These are phyloP conservation scores for Chaetodon trifascialis DNA, from an alignment of 2,113 vertebrate species.

Conservation along the genomic window DNA sequence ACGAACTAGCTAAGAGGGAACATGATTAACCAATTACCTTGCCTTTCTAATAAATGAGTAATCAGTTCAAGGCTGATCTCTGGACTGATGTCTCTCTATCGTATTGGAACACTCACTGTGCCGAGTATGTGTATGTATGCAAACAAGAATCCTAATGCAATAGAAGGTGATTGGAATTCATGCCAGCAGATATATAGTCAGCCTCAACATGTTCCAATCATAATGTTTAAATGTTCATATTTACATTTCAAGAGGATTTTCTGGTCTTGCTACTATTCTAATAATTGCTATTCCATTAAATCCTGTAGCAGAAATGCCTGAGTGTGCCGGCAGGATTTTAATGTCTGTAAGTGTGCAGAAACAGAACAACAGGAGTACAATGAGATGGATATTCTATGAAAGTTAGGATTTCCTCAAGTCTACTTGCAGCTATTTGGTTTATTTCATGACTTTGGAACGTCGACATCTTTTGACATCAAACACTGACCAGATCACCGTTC, in stretches of 20 bases:
- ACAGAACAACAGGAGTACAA: constrained; percentile 1
- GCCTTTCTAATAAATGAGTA: constrained; percentile 74
- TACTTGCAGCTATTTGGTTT: not conserved
- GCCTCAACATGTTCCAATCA: constrained; percentile 7
- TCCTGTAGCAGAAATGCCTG: not conserved
- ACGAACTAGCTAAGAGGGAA: constrained; percentile 65
- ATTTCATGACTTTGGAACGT: not conserved
- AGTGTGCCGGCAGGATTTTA: not conserved
- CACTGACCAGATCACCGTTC: not conserved
- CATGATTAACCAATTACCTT: constrained; percentile 78
- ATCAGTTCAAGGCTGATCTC: constrained; percentile 70
- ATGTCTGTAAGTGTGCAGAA: not conserved
- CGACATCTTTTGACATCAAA: not conserved
- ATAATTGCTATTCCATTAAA: constrained; percentile 11
- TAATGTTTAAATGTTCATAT: constrained; percentile 23
- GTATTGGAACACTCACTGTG: constrained; percentile 52
- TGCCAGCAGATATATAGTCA: constrained; percentile 12
- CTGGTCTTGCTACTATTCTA: not conserved
- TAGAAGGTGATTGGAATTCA: constrained; percentile 38
- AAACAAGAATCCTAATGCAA: constrained; percentile 39
- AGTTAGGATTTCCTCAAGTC: not conserved
- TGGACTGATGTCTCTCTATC: constrained; percentile 59
- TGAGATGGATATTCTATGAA: not conserved
- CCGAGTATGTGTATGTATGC: constrained; percentile 28
- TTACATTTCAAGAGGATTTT: constrained; percentile 22